phyloP scores from a whole-genome alignment of 2,888 invertebrate species.

The Drosophila anomalata region DNA sequence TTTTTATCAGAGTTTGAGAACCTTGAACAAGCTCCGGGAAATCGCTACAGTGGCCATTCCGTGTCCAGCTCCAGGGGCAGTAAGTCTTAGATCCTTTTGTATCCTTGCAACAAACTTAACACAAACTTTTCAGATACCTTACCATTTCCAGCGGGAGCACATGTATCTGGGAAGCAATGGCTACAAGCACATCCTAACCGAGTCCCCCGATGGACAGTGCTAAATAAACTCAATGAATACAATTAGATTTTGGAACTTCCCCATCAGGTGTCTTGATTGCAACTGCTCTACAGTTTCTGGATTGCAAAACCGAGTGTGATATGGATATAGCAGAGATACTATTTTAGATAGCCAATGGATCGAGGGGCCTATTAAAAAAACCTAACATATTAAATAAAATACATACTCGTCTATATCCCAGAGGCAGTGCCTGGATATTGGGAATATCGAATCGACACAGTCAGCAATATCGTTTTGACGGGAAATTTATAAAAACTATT shows the following conservation, averaged over 20 bases:
- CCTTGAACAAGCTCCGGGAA: constrained; percentile 83
- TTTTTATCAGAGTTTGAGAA: constrained; percentile 81
- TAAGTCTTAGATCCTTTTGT: constrained; percentile 54
- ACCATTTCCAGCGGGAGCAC: constrained; percentile 83
- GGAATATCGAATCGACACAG: constrained; percentile 12
- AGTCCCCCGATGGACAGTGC: constrained; percentile 81
- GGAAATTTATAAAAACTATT: constrained; percentile 50
- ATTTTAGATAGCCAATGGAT: constrained; percentile 62
- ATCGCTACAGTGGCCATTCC: constrained; percentile 84
- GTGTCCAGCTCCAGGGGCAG: constrained; percentile 83
- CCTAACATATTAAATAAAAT: constrained; percentile 4
- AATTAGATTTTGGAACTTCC: constrained; percentile 24
- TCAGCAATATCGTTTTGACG: constrained; percentile 25
- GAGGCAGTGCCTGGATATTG: constrained; percentile 14
- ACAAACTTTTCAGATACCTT: constrained; percentile 77
- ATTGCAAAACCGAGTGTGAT: constrained; percentile 59
- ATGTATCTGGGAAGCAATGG: constrained; percentile 84
- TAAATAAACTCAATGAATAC: constrained; percentile 36
- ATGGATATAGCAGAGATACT: constrained; percentile 58
- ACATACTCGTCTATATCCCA: constrained; percentile 7
- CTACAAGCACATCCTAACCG: constrained; percentile 82
- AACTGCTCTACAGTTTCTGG: constrained; percentile 19
- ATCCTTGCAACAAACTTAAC: no score
- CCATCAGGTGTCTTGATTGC: constrained; percentile 40
- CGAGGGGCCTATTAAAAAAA: constrained; percentile 12